phyloP scores from a whole-genome alignment of 2,113 vertebrate species.

The Okapia johnstoni region DNA sequence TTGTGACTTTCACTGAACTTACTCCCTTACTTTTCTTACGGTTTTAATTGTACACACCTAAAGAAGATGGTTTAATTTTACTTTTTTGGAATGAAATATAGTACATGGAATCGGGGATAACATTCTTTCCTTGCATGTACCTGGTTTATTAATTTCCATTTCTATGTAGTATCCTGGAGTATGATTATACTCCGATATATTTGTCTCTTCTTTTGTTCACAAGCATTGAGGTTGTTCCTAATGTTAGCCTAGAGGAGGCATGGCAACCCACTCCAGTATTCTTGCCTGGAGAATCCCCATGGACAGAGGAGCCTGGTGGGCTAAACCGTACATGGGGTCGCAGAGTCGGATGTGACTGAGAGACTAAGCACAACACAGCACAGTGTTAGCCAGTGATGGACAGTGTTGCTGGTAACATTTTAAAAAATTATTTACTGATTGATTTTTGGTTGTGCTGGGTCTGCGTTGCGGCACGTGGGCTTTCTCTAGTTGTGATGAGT shows the following conservation, averaged over 20 bases:
- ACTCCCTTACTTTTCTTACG: neutral
- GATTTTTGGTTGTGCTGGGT: neutral
- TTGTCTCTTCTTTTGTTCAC: neutral
- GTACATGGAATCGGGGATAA: neutral
- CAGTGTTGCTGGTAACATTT: neutral
- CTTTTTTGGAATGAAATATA: too few species aligned
- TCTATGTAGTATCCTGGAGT: neutral
- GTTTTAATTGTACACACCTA: neutral
- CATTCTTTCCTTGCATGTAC: neutral
- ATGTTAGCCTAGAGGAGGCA: neutral
- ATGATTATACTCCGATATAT: too few species aligned
- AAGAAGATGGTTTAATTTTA: neutral
- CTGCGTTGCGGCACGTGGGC: neutral
- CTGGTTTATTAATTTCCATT: neutral
- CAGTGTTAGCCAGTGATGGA: neutral
- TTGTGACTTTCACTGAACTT: neutral
- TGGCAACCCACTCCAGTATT: neutral
- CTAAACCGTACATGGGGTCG: neutral
- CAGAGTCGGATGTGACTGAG: fast-evolving
- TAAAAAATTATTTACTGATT: neutral
- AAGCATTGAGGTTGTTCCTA: neutral
- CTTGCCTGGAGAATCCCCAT: neutral
- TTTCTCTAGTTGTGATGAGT: neutral
- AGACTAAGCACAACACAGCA: neutral
- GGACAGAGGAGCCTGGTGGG: neutral